Base-by-base conservation (phyloP, 2,888 invertebrate species). In the Patella caerulea region DNA sequence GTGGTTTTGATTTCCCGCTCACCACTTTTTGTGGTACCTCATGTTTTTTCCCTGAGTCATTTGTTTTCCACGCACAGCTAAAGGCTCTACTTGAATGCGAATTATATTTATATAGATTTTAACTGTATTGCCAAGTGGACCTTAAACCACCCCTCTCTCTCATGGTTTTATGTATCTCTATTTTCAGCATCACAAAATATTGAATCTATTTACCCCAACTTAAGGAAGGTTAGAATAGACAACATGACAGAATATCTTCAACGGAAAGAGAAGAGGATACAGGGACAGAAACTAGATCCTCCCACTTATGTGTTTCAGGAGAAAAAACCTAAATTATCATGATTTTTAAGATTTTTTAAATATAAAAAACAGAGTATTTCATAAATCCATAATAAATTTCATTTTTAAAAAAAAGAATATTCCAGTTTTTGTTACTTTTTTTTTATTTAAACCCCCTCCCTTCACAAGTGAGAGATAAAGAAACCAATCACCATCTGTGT, bases 181-280 rank as follows among this genome's bases (percentile, higher is more conserved):
- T 45, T 78, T 78, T 56, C 72, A 78, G 78, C 17, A 15, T 75
- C 70, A 17, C 75, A 75, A 11, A 54, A 54, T 53, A 69, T 56
- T 24, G 55, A 55, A 29, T 75, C 59, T 34, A 72, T 59, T n/a
- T 29, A 72, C n/a, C 71, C 78, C 11, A 69, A 56, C 9, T 56
- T 78, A 2, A 55, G 69, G 69, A 78, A 76, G 34, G 55, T 59
- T 15, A 71, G 59, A 59, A 73, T 76, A 19, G 78, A 78, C 76
- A 78, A 78, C 24, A 76, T 78, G 78, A 53, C 73, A 7, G 78
- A 75, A 14, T 78, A 78, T 52, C 73, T 78, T n/a, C 54, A 76
- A 56, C 45, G 71, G 9, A 78, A 78, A 55, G 52, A 78, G 15
- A 71, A 78, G 71, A 53, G 75, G 65, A 17, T 78, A 17, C 56